Conservation (phyloP, 2,113 vertebrate species). For the Kobus ellipsiprymnus region DNA sequence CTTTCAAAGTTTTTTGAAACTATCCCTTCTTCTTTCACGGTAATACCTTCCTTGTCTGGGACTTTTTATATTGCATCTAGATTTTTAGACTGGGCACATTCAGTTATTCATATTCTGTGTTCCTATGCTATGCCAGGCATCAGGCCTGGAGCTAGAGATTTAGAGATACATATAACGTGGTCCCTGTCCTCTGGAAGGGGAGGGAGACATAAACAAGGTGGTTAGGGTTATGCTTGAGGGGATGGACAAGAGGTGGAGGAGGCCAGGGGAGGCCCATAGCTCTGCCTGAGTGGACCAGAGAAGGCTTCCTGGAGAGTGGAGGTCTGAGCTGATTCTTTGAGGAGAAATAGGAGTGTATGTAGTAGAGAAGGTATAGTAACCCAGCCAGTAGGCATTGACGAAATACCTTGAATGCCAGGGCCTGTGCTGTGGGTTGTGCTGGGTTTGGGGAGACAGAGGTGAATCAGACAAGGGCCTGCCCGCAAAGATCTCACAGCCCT, state of each 20-base stretch:
- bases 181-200: background rate
- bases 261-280: background rate
- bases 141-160: background rate
- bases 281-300: background rate
- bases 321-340: background rate
- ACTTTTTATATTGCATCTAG: background rate
- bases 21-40: background rate
- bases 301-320: background rate
- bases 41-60: background rate
- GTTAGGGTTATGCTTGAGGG: background rate
- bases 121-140: background rate
- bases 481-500: background rate
- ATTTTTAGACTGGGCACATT: background rate
- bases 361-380: background rate
- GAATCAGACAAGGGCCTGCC: background rate
- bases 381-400: background rate
- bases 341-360: background rate
- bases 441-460: background rate
- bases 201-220: background rate
- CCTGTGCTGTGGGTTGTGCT: background rate
- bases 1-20: conserved; percentile 16
- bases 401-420: background rate
- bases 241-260: background rate
- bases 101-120: background rate
- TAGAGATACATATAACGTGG: background rate